These are phyloP conservation scores for Oncorhynchus keta DNA, from an alignment of 2,113 vertebrate genomes.

Conservation along the genomic window DNA sequence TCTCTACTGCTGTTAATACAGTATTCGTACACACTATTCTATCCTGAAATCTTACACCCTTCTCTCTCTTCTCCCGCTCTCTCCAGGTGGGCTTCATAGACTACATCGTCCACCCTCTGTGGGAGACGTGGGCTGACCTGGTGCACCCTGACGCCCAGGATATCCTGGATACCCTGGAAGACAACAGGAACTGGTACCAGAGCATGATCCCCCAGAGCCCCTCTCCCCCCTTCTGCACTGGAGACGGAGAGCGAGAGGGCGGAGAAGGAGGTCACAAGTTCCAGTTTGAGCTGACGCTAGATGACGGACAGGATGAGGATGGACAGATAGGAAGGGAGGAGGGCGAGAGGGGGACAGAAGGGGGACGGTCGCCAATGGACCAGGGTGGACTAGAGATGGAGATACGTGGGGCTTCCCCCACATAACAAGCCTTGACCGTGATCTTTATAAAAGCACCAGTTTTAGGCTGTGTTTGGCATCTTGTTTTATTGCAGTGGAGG, in stretches of 20 bases:
- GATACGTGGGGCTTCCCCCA: conserved; percentile 50
- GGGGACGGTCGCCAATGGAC: conserved; percentile 16
- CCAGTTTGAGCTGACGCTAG: conserved; percentile 92
- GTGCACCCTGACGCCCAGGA: conserved; percentile 98
- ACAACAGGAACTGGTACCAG: conserved; percentile 99
- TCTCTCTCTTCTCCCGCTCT: background rate
- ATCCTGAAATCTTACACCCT: background rate
- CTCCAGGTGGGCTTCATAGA: conserved; percentile 94
- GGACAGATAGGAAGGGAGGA: conserved; percentile 70
- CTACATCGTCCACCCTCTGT: conserved; percentile 95
- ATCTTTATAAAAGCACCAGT: background rate
- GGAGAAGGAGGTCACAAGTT: conserved; percentile 80
- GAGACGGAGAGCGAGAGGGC: conserved; percentile 64
- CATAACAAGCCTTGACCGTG: conserved; percentile 37
- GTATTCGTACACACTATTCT: no score
- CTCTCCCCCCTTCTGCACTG: conserved; percentile 85
- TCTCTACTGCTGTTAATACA: no score
- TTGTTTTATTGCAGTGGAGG: conserved; percentile 68
- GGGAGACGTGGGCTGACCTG: conserved; percentile 98
- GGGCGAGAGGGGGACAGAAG: background rate
- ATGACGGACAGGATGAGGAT: conserved; percentile 74
- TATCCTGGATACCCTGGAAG: conserved; percentile 95
- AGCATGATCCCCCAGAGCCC: conserved; percentile 98
- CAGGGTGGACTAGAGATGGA: conserved; percentile 40
- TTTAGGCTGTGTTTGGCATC: conserved; percentile 28